Evolutionary conservation across 37 sponge, comb jelly and placozoan species (phyloP).

Genomic region (Crambe crambe): DNA sequence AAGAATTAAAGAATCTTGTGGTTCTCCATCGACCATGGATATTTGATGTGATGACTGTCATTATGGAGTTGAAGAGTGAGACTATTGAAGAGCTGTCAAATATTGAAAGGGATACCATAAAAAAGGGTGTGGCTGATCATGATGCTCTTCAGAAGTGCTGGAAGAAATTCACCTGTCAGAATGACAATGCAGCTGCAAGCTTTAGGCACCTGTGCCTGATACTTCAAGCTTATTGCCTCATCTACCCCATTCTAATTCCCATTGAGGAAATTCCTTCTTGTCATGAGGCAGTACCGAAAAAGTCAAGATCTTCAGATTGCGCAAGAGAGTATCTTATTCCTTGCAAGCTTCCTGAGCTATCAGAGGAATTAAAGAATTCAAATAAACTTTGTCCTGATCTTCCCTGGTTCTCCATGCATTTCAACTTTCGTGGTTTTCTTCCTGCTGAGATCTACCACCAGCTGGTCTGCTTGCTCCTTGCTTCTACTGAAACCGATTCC

Average conservation of each 20-base stretch:
- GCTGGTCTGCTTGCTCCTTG: too few relatives aligned
- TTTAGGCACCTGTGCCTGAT: conserved; percentile 44
- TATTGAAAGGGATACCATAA: not conserved
- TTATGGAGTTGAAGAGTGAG: conserved; percentile 25
- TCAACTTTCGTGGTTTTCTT: conserved; percentile 55
- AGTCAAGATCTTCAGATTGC: not conserved
- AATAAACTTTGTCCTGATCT: too few relatives aligned
- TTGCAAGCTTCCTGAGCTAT: conserved; percentile 20
- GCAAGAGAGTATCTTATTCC: conserved; percentile 21
- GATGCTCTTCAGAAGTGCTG: conserved; percentile 15
- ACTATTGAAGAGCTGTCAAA: not conserved
- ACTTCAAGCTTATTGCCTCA: conserved; percentile 50
- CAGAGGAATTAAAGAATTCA: not conserved
- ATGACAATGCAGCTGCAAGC: not conserved
- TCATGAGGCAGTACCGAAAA: too few relatives aligned
- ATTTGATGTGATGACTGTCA: conserved; percentile 50
- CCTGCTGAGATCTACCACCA: conserved; percentile 55
- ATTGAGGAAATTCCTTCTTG: too few relatives aligned
- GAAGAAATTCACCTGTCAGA: not conserved
- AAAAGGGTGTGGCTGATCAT: not conserved
- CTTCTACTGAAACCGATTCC: too few relatives aligned
- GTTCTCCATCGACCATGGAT: conserved; percentile 48
- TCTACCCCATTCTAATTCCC: too few relatives aligned
- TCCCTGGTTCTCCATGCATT: conserved; percentile 31
- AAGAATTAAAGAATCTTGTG: conserved; percentile 28